Conservation (phyloP, 2,888 invertebrate species). For the Nephrotoma flavescens region DNA sequence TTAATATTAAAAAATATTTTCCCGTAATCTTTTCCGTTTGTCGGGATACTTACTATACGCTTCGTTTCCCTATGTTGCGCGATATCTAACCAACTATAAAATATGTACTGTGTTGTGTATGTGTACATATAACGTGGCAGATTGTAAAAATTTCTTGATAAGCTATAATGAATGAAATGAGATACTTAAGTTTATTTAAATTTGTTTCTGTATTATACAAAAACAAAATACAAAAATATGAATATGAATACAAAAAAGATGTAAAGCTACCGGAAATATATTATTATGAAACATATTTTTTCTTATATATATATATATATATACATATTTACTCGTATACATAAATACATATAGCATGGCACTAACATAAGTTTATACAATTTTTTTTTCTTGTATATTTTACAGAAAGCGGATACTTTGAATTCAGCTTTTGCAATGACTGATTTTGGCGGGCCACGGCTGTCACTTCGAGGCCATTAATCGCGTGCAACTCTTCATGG, state of each 20-base stretch:
- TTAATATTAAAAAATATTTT: neutral
- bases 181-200: neutral
- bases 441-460: constrained; percentile 49
- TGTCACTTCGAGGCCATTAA: constrained; percentile 34
- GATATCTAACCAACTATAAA: neutral
- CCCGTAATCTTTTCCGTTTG: neutral
- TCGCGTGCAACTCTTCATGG: constrained; percentile 37
- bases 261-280: neutral
- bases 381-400: constrained; percentile 18
- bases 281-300: neutral
- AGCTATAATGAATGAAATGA: neutral
- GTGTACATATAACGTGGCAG: neutral
- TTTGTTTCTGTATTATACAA: neutral
- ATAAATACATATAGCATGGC: neutral
- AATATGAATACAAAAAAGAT: neutral
- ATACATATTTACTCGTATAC: neutral
- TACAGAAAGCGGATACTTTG: constrained; percentile 39
- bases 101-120: neutral
- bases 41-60: neutral
- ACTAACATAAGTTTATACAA: neutral
- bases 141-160: neutral
- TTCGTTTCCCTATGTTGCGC: neutral
- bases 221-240: neutral
- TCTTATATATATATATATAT: no score
- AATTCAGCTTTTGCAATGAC: constrained; percentile 34